Percentiles rank a stretch among this genome's conserved stretches.
phyloP scores from a whole-genome alignment of 2,888 invertebrate genomes.

The Eretmocerus hayati region DNA sequence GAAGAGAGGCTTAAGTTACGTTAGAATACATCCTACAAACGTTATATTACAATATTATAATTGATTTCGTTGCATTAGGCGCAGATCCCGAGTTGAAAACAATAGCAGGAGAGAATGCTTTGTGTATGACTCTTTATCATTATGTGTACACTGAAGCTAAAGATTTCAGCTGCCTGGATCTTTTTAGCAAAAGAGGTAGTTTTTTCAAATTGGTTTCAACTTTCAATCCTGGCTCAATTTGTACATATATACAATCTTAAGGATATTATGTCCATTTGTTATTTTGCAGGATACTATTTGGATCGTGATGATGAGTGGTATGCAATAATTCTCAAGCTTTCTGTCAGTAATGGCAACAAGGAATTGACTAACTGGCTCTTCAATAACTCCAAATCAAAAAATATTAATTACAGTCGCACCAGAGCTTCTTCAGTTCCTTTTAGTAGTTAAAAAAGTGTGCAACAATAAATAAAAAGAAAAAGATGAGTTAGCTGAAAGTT shows the following conservation, averaged over 20 bases:
- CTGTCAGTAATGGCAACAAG: constrained; percentile 19
- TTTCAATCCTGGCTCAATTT: not conserved
- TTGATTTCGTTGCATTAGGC: constrained; percentile 25
- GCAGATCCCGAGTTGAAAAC: constrained; percentile 26
- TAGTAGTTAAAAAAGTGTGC: not conserved
- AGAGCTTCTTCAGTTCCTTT: constrained; percentile 13
- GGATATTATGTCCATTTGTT: no score
- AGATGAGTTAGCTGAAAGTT: no score
- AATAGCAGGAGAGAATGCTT: constrained; percentile 25
- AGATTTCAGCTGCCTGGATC: constrained; percentile 24
- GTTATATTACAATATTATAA: not conserved
- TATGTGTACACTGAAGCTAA: constrained; percentile 12
- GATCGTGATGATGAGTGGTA: constrained; percentile 24
- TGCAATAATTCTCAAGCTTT: constrained; percentile 22
- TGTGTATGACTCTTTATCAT: constrained; percentile 26
- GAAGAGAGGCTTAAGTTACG: not conserved
- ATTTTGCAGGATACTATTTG: constrained; percentile 22
- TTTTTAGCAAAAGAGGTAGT: constrained; percentile 16
- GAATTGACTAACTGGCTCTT: constrained; percentile 25
- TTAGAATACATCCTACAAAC: no score
- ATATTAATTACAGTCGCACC: not conserved
- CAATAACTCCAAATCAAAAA: constrained; percentile 14
- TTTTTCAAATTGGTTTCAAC: no score
- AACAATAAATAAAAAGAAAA: no score
- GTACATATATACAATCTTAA: not conserved